These are phyloP conservation scores for Paracentrotus lividus DNA, from an alignment of 53 echinoderm and acorn worm species.

Conservation along the genomic window DNA sequence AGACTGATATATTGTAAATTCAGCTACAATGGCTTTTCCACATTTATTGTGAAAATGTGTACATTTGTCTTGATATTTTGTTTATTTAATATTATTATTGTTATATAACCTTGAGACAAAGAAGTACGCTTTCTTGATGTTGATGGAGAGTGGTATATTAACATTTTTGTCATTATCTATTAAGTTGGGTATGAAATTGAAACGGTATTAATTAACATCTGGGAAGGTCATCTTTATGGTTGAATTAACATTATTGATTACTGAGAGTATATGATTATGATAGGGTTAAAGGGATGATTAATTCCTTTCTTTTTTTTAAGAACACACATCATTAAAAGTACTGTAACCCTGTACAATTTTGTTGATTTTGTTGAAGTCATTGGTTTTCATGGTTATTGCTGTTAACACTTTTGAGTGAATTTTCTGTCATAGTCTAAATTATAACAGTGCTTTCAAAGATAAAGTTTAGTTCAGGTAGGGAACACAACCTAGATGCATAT, in stretches of 20 bases:
- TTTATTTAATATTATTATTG: too few relatives aligned
- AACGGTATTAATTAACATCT: neutral
- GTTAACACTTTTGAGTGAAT: neutral
- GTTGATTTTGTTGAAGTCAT: neutral
- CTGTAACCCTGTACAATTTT: neutral
- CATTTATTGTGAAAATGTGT: neutral
- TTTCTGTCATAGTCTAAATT: neutral
- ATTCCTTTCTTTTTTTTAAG: neutral
- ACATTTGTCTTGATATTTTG: neutral
- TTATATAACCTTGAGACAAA: too few relatives aligned
- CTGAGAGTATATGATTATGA: neutral
- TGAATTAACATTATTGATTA: neutral
- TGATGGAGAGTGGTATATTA: neutral
- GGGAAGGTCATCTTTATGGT: neutral
- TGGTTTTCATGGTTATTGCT: neutral
- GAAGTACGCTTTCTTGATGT: neutral
- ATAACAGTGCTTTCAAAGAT: neutral
- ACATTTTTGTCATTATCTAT: neutral
- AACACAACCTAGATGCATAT: neutral
- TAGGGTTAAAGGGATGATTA: neutral
- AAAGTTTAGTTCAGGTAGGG: neutral
- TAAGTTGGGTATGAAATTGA: neutral
- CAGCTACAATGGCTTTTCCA: neutral
- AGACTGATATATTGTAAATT: constrained; percentile 28
- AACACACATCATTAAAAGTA: neutral